Percentiles rank a stretch among this genome's conserved stretches.
These are phyloP conservation scores for Echinometra lucunter DNA, from an alignment of 53 echinoderm and acorn worm genomes.

Conservation along the genomic window DNA sequence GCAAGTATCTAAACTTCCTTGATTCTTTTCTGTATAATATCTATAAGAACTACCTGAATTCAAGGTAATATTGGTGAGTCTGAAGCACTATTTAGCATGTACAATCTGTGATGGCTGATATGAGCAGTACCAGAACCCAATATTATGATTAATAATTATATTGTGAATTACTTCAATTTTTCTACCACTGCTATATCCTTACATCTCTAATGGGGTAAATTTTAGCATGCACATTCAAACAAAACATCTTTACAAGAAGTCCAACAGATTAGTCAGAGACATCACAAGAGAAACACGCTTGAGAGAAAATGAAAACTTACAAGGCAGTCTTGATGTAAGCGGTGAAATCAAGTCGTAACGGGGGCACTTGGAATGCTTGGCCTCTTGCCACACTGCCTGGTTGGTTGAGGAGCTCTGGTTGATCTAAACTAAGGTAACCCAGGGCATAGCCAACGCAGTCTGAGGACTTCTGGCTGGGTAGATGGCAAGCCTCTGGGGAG, in stretches of 20 bases:
- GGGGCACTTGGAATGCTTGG: constrained; percentile 84
- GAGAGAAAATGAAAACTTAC: constrained; percentile 71
- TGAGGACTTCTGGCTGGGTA: constrained; percentile 60
- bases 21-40: no score
- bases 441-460: constrained; percentile 97
- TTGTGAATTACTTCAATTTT: no score
- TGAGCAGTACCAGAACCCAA: neutral
- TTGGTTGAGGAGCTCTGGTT: constrained; percentile 63
- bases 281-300: neutral
- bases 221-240: no score
- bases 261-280: neutral
- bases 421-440: constrained; percentile 92
- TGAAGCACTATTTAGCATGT: no score
- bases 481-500: constrained; percentile 75
- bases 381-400: constrained; percentile 70
- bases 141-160: no score
- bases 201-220: no score
- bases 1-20: no score
- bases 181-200: no score
- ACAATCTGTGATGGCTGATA: no score
- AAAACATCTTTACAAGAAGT: no score
- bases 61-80: no score
- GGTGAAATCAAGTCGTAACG: constrained; percentile 91
- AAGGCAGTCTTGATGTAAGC: constrained; percentile 97
- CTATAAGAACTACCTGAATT: no score